Base-by-base conservation (phyloP, 1,140 invertebrate genomes). In the Trinorchestia longiramus region DNA sequence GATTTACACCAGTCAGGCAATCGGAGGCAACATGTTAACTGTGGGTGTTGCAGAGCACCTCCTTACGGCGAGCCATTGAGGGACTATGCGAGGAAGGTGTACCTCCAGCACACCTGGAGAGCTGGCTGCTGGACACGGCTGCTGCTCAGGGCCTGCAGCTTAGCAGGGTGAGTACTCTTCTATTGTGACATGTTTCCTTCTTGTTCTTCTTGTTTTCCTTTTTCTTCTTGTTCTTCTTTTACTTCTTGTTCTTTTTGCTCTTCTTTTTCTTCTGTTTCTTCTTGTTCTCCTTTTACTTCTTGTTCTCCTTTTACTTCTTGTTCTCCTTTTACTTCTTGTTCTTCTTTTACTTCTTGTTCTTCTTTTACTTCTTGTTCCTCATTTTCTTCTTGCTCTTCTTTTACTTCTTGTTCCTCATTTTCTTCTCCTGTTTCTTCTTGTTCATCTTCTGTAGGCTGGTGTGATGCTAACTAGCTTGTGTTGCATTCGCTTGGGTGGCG, bases 121-220 rank as follows among this genome's bases (percentile, higher is more conserved):
- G 44, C 92, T 94, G 92, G 92, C 43, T 94, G 44, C 92, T 94
- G 92, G 92, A 94, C 92, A 45, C 43, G 43, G 92, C 92, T 4
- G 92, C 44, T 11, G 92, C 92, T 4, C 92, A 94, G 92, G 92
- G 92, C 43, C 92, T 94, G 43, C 92, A 94, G 44, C 92, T 94
- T 44, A 94, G 43, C 44, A 94, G 43, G 44, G 92, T 94, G 43
- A 45, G 92, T 94, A 1, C 41, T 45, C 62, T 15, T 36, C 28
- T 77, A 36, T 36, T 19, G 11, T 11, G 11, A 23, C 62, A 23
- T 15, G 11, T 77, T 11, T 36, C 1, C 8, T 53, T 23, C 1
- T 77, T 77, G 62, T 15, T 11, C 62, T 77, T 36, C 62, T 15
- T 11, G 19, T 11, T 53, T 19, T 53, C 47, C 19, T 53, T n/a